Conservation (phyloP, 2,113 vertebrate genomes). For the human region DNA sequence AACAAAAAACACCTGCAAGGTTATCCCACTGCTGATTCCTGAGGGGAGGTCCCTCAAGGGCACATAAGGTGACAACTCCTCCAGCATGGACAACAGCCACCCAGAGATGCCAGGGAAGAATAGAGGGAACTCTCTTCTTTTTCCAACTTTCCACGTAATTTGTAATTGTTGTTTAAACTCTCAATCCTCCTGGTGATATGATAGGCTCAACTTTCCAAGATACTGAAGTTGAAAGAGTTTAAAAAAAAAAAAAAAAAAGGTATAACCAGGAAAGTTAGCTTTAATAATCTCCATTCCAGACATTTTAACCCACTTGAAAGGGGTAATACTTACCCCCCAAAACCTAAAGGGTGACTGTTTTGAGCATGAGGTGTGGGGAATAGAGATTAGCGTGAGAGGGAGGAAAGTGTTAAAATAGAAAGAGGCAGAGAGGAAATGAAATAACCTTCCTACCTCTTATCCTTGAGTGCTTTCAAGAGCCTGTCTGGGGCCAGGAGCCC, state of each 20-base stretch:
- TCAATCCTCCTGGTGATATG: neutral
- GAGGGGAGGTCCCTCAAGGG: neutral
- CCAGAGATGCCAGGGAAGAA: neutral
- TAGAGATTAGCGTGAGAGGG: neutral
- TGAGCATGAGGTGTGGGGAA: neutral
- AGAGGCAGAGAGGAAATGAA: constrained; percentile 49
- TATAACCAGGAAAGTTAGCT: neutral
- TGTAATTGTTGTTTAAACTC: neutral
- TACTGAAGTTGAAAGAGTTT: neutral
- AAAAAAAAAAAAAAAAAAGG: neutral
- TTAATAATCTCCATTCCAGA: neutral
- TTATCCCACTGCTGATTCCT: neutral
- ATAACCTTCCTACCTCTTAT: constrained; percentile 1
- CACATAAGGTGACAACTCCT: neutral
- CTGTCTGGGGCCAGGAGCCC: constrained; percentile 30
- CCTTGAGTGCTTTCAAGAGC: constrained; percentile 42
- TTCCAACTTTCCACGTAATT: neutral
- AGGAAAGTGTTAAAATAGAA: constrained; percentile 39
- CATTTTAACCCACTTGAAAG: neutral
- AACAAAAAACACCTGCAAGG: neutral
- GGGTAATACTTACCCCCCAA: neutral
- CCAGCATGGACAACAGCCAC: neutral
- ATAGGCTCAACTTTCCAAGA: neutral
- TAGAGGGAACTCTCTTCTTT: neutral
- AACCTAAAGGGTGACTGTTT: neutral